Base-by-base conservation (phyloP, 1,140 invertebrate species). In the Caerostris darwini region DNA sequence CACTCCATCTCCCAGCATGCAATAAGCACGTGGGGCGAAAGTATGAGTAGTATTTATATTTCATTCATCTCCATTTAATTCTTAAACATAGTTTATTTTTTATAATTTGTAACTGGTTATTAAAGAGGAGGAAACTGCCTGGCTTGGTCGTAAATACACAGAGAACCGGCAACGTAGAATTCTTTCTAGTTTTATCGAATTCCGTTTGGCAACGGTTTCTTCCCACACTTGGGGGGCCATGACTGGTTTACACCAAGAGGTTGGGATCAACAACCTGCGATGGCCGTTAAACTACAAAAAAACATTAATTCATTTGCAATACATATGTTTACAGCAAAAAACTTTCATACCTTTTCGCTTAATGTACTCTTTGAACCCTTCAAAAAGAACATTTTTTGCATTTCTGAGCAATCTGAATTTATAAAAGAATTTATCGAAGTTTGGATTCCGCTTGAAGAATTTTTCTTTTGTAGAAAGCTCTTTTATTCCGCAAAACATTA, bases 201-300 rank as follows among this genome's bases (percentile, higher is more conserved):
- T 90, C 64, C n/a, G 17, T 5, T 56, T 19, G 17, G 87, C 14
- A 57, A 90, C 61, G n/a, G 87, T 90, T 54, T n/a, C 64, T 69
- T 69, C 87, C 87, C 87, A 90, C 87, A 77, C 34, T 61, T 64
- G 10, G 87, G 87, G 87, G 87, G 87, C 87, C 87, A 57, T 53
- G 56, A 90, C 87, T 69, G 87, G 87, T 90, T 90, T 90, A 19
- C 17, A 14, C 50, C 64, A 34, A 50, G 34, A 90, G 61, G 17
- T 64, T 61, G 87, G 61, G 87, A 90, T 90, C 87, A 90, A 90
- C 87, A 90, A 90, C 87, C 87, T 90, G 8, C 17, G 3, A 50
- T 71, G 61, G 53, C 87, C 64, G 64, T 69, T 57, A 71, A 53
- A 71, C 56, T 19, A 57, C 34, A 53, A 64, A 71, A 50, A 61